Base-by-base conservation (phyloP, 2,888 invertebrate species). In the Gasteruption jaculator region DNA sequence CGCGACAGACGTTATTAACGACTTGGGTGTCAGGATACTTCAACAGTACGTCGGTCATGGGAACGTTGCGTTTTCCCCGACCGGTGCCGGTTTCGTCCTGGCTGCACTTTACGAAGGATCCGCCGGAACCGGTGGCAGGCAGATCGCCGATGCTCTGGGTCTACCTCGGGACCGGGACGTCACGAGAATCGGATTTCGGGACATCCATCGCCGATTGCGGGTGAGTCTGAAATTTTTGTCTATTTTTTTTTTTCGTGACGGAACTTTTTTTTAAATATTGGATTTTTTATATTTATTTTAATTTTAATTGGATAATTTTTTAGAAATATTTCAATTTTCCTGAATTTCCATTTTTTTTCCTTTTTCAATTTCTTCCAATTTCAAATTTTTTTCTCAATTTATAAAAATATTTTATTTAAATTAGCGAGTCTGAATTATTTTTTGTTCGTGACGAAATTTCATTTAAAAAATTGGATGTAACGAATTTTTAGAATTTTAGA, bases 11-110 rank as follows among this genome's bases (percentile, higher is more conserved):
- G 78, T 85, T 25, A 82, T 86, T 29, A 90, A 90, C 66, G 81
- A 82, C 61, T 74, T 90, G 34, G 76, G 78, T 57, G 75, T 78
- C 55, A 70, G 71, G 52, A 60, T 67, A 10, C 58, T 70, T 7
- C 63, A 65, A 40, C 62, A 65, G 38, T 66, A 68, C 43, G 45
- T 56, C 10, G 50, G 54, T 4, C 47, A 52, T 22, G 69, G 69
- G 35, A 91, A 90, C 68, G 83, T 89, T 39, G 90, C 88, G 4
- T 84, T 90, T 63, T 90, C 90, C 0, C 90, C 90, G 7, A 87
- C 89, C 50, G 89, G 90, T 3, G 74, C 87, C 44, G 81, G 84
- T 60, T 88, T 88, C 54, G 86, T 90, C 18, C 71, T 90, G 54
- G 79, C 86, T 41, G 86, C 89, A 3, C 72, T 90, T 11, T 85